phyloP scores from a whole-genome alignment of 37 sponge, comb jelly and placozoan species.

The Halichondria panicea region DNA sequence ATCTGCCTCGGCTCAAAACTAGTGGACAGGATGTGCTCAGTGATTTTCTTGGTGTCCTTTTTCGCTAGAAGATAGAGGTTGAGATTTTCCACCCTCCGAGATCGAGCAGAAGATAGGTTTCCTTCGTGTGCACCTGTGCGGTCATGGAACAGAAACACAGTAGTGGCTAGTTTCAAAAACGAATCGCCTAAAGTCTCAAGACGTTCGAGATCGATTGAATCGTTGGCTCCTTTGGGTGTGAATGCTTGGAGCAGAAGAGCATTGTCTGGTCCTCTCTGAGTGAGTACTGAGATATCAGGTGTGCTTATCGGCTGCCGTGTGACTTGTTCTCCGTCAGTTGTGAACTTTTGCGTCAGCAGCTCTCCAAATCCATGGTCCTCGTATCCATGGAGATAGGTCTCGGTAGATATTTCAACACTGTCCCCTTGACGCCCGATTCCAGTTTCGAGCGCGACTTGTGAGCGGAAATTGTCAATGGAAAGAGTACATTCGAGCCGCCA shows the following conservation, averaged over 20 bases:
- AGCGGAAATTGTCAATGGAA: conserved; percentile 53
- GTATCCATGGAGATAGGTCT: conserved; percentile 50
- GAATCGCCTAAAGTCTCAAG: conserved; percentile 93
- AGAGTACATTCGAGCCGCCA: conserved; percentile 84
- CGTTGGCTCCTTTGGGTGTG: conserved; percentile 72
- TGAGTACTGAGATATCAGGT: not conserved
- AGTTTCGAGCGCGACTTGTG: conserved; percentile 18
- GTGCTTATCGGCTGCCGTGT: not conserved
- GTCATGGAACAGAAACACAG: conserved; percentile 57
- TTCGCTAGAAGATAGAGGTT: conserved; percentile 70
- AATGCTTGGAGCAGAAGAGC: conserved; percentile 77
- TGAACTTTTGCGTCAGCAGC: conserved; percentile 2
- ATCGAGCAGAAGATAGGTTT: conserved; percentile 60
- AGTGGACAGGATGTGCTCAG: conserved; percentile 22
- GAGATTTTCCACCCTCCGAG: conserved; percentile 66
- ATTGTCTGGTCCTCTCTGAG: conserved; percentile 46
- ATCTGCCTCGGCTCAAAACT: conserved; percentile 41
- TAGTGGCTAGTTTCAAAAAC: conserved; percentile 85
- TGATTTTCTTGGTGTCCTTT: conserved; percentile 17
- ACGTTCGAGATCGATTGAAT: conserved; percentile 82
- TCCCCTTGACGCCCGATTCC: conserved; percentile 23
- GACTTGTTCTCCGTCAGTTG: not conserved
- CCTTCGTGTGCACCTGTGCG: conserved; percentile 69
- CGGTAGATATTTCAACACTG: conserved; percentile 6
- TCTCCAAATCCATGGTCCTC: conserved; percentile 40